Evolutionary conservation across 2,797 vertebrate species (phyloP).

Genomic region (Rhinella marina): DNA sequence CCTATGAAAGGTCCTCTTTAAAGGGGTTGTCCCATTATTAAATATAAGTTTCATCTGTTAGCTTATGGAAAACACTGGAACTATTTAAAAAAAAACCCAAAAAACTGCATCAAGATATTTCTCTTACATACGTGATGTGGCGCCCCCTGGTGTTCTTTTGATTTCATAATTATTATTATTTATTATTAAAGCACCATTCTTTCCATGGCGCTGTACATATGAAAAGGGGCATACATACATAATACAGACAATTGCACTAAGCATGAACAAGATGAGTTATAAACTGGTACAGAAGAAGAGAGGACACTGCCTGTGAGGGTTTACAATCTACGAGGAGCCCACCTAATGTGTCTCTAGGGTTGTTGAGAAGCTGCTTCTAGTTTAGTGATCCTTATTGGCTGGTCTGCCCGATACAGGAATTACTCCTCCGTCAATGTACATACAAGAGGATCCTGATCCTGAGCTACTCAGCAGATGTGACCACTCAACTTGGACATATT

Average conservation of each 20-base stretch:
- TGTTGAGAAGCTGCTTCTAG: not conserved
- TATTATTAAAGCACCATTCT: too few relatives aligned
- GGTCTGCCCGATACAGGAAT: not conserved
- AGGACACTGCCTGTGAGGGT: too few relatives aligned
- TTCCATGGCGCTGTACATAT: too few relatives aligned
- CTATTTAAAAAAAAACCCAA: not conserved
- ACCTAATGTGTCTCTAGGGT: not conserved
- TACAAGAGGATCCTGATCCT: not conserved
- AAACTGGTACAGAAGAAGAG: too few relatives aligned
- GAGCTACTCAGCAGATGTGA: too few relatives aligned
- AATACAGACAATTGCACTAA: too few relatives aligned
- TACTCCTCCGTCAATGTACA: not conserved
- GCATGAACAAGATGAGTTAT: too few relatives aligned
- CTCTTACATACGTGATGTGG: not conserved
- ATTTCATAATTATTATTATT: not conserved
- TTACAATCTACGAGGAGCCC: too few relatives aligned
- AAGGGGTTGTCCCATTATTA: not conserved
- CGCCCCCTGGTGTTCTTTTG: not conserved
- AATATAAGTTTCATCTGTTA: not conserved
- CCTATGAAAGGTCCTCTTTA: too few relatives aligned
- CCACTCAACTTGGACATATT: too few relatives aligned
- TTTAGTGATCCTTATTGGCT: not conserved
- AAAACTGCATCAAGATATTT: not conserved
- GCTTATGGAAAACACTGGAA: not conserved
- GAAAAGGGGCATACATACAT: too few relatives aligned